Percentiles rank a stretch among this genome's conserved stretches.
Conservation (phyloP, 2,888 invertebrate genomes). For the Drosophila testacea region DNA sequence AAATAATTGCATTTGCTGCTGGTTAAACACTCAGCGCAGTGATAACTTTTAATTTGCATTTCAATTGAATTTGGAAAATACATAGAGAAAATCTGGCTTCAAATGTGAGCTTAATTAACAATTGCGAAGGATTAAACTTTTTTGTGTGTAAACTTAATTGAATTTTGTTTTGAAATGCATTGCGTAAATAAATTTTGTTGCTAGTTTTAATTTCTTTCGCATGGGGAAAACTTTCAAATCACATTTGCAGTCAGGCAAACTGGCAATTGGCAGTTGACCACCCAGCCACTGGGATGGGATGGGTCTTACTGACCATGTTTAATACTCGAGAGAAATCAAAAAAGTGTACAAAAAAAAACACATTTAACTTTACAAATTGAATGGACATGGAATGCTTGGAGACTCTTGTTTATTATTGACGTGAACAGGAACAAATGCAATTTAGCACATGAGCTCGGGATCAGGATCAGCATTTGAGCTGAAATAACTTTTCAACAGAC, state of each 20-base stretch:
- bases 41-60: constrained; percentile 63
- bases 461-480: constrained; percentile 25
- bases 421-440: constrained; percentile 49
- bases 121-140: constrained; percentile 36
- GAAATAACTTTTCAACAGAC: constrained; percentile 8
- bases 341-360: constrained; percentile 41
- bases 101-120: constrained; percentile 63
- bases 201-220: constrained; percentile 61
- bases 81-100: constrained; percentile 34
- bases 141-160: constrained; percentile 61
- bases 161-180: constrained; percentile 67
- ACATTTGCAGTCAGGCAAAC: constrained; percentile 50
- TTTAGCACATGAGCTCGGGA: constrained; percentile 52
- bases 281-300: constrained; percentile 4
- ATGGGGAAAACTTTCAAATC: constrained; percentile 65
- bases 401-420: constrained; percentile 39
- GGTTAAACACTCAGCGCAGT: constrained; percentile 34
- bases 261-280: constrained; percentile 36
- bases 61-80: constrained; percentile 27
- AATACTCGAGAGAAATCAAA: constrained; percentile 69
- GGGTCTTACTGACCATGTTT: constrained; percentile 12
- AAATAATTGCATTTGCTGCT: constrained; percentile 64
- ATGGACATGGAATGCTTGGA: constrained; percentile 38
- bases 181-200: constrained; percentile 58
- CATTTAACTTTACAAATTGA: constrained; percentile 66